Percentiles rank a stretch among this genome's conserved stretches.
phyloP scores from a whole-genome alignment of 1,140 invertebrate genomes.

The Agrilus planipennis region DNA sequence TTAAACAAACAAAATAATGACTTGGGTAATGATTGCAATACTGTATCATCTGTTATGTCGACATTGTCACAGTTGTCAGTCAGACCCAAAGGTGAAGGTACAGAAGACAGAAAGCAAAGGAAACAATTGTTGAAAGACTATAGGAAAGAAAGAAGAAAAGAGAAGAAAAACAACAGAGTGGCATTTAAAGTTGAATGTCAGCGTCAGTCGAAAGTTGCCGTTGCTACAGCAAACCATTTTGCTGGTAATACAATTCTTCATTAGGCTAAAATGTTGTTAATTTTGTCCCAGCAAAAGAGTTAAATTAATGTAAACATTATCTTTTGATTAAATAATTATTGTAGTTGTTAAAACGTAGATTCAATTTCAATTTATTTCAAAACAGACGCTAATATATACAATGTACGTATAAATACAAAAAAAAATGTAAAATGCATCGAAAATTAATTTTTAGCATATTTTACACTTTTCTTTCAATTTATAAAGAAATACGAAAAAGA shows the following conservation, averaged over 20 bases:
- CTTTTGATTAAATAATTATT: no score
- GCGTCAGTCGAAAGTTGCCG: conserved; percentile 59
- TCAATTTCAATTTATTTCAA: no score
- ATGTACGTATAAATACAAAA: no score
- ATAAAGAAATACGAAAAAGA: no score
- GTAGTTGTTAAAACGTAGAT: no score
- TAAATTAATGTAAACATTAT: no score
- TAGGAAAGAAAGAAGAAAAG: conserved; percentile 67
- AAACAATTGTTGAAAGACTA: conserved; percentile 77
- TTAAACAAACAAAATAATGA: conserved; percentile 43
- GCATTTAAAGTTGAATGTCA: conserved; percentile 87
- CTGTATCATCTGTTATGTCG: conserved; percentile 54
- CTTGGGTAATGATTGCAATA: conserved; percentile 31
- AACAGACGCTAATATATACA: no score
- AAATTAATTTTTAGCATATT: no score
- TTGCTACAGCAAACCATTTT: conserved; percentile 62
- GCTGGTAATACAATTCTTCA: conserved; percentile 58
- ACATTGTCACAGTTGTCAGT: conserved; percentile 57
- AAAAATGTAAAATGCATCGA: no score
- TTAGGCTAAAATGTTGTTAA: conserved; percentile 3
- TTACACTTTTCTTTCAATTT: no score
- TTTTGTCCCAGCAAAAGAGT: no score
- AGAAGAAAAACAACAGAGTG: conserved; percentile 73
- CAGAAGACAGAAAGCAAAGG: conserved; percentile 66
- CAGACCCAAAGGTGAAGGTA: conserved; percentile 69